Evolutionary conservation across 2,113 vertebrate species (phyloP), one percentile per base, ranked within the genome.

Genomic region (Solea solea): DNA sequence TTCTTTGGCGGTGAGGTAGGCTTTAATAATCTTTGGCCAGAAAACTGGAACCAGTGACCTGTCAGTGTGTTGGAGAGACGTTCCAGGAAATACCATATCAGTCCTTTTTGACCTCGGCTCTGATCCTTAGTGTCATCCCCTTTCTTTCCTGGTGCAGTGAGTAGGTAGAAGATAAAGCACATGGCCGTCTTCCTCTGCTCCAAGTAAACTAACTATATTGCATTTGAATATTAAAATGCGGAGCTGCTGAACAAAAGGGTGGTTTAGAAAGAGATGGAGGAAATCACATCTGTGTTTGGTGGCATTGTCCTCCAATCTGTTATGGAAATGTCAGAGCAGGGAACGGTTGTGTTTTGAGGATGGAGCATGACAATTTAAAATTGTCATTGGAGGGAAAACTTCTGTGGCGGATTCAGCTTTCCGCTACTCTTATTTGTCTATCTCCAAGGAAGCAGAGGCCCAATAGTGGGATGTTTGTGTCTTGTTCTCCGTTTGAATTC

Each of bases 191-290:
- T 58, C 39, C 44, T 67, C 42, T 42, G 53, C 66, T 67, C 53
- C 54, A 28, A 14, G 25, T 21, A 25, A 48, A 28, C 41, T 3
- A 25, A 15, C 49, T 12, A 13, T 13, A 14, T 48, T 10, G 45
- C 45, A 86, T 93, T 94, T 94, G 87, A 92, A 93, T 93, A 91
- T 92, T 91, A 41, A 91, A 93, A 93, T 88, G 68, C 60, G 72
- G 42, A 48, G 42, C 51, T 40, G 49, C 12, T 64, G 79, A 90
- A 91, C 90, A 91, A 90, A 87, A 78, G 57, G 59, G 39, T 51
- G 65, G 45, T 76, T 82, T 61, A 53, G 72, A 79, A 71, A 67
- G 69, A 59, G 39, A 66, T 72, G 74, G 78, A 89, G 85, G 87
- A 88, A 90, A 67, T 73, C 62, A 21, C 16, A 54, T 14, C 67